Evolutionary conservation across 1,140 invertebrate genomes (phyloP), one percentile per base, ranked within the genome.

Genomic region (Cotesia glomerata): DNA sequence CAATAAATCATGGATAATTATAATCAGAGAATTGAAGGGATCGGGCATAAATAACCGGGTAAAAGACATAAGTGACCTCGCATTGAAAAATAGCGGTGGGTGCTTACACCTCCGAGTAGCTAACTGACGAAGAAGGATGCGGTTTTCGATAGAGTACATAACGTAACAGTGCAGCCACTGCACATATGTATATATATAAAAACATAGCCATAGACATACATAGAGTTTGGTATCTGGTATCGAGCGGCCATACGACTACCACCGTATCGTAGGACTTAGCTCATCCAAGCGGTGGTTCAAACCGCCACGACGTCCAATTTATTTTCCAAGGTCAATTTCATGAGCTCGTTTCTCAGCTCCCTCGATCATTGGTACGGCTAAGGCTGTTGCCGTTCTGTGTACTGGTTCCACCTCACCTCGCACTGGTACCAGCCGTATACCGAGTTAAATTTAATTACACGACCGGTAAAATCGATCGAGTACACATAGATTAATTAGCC

Each of bases 301-400:
- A 14, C 56, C 9, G 26, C 58, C 18, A 70, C 36, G 36, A n/a
- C 14, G 32, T 14, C 14, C 36, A 32, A 52, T 72, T 72, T 58
- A 39, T 72, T 72, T 52, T 45, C 35, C 71, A 72, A 72, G 71
- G 71, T 72, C 52, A 72, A 72, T 72, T 72, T 72, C 71, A 72
- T 34, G 63, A 72, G 71, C 62, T 66, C 71, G 63, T 66, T 72
- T 72, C 56, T 66, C 69, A 72, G 63, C 71, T 72, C 14, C 3
- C 39, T 45, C 39, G 39, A 45, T 45, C 39, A 45, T 11, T 8
- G 39, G 1, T 45, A 7, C 39, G 7, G 39, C 39, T 45, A 26
- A 26, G 1, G 26, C 26, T 26, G 26, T 26, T 26, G 26, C 26
- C 26, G 26, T 26, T 26, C 26, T 26, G 26, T 26, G 26, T 26